Conservation (phyloP, 2,797 vertebrate species). For the Allobates femoralis region DNA sequence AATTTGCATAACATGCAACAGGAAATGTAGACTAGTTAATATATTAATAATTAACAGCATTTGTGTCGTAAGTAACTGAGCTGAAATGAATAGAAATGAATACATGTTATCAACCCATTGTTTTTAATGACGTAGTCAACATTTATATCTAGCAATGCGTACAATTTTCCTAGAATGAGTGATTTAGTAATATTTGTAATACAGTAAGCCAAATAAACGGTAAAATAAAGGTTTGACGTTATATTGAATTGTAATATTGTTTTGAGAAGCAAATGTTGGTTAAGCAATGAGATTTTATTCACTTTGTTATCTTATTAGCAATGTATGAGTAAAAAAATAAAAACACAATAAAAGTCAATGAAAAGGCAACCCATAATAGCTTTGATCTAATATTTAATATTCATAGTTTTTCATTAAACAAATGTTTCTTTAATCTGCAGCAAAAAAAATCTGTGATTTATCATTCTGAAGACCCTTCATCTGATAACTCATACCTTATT, state of each 20-base stretch:
- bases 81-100: conserved; percentile 3
- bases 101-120: neutral
- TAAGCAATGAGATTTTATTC: neutral
- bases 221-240: neutral
- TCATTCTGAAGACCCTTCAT: too few species aligned
- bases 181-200: neutral
- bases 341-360: too few species aligned
- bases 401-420: too few species aligned
- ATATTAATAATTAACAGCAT: neutral
- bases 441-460: too few species aligned
- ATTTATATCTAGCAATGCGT: neutral
- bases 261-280: neutral
- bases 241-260: neutral
- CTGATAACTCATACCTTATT: too few species aligned
- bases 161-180: neutral
- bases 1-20: neutral
- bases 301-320: too few species aligned
- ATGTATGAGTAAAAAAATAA: too few species aligned
- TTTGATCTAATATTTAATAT: too few species aligned
- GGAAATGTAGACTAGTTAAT: neutral
- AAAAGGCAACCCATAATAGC: too few species aligned
- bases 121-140: neutral
- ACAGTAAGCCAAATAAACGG: neutral
- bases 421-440: too few species aligned
- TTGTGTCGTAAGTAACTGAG: neutral